These are phyloP conservation scores for Actenoides hombroni DNA, from an alignment of 2,113 vertebrate species.

Conservation along the genomic window DNA sequence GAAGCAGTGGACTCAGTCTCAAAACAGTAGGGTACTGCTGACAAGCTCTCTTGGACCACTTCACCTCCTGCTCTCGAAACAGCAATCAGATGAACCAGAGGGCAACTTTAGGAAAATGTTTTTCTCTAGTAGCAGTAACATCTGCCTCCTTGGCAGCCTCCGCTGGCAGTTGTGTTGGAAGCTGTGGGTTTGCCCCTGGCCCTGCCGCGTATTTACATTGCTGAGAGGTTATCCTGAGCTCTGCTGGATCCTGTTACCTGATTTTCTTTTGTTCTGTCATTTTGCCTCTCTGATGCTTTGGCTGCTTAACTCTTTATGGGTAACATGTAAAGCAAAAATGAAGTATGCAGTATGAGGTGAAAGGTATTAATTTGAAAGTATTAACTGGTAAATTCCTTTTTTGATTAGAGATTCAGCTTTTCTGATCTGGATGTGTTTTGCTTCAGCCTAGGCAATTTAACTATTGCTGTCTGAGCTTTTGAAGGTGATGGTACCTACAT, in stretches of 20 bases:
- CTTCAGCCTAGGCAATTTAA: neutral
- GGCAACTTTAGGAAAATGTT: conserved; percentile 45
- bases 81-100: conserved; percentile 17
- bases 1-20: neutral
- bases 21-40: neutral
- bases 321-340: neutral
- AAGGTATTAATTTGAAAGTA: neutral
- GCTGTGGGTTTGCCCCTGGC: conserved; percentile 42
- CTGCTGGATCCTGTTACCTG: conserved; percentile 24
- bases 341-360: neutral
- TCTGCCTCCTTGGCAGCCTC: conserved; percentile 65
- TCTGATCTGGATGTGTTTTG: neutral
- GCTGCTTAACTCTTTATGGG: conserved; percentile 11
- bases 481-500: neutral
- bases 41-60: conserved; percentile 1
- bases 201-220: conserved; percentile 31
- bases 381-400: neutral
- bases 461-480: neutral
- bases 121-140: conserved; percentile 53
- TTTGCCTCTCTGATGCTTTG: neutral
- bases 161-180: conserved; percentile 32
- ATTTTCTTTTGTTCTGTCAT: conserved; percentile 40
- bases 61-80: neutral
- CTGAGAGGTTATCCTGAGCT: conserved; percentile 53
- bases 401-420: neutral